Evolutionary conservation across 2,888 invertebrate species (phyloP).

Genomic region (Tipula unca): DNA sequence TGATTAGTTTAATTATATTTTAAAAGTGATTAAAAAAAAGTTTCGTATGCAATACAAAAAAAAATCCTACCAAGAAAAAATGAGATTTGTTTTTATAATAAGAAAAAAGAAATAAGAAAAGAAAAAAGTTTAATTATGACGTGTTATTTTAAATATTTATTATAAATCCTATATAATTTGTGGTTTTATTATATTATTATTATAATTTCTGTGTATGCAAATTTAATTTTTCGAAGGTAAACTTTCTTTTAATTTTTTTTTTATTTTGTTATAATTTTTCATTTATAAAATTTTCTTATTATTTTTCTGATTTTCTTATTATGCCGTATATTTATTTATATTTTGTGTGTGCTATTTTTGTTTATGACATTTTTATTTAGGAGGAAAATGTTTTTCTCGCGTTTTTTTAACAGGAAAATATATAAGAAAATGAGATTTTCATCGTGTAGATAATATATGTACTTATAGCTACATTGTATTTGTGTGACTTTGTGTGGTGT

Average conservation of each 20-base stretch:
- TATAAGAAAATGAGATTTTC: background rate
- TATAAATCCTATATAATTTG: background rate
- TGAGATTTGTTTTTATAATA: background rate
- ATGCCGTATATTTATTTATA: background rate
- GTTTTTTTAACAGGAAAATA: background rate
- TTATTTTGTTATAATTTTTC: background rate
- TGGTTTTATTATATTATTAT: background rate
- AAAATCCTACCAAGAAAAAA: background rate
- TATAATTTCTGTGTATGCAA: background rate
- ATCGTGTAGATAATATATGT: background rate
- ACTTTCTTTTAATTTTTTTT: background rate
- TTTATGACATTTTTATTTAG: slow-evolving; percentile 8
- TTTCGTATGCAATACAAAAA: background rate
- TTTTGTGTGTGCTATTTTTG: slow-evolving; percentile 3
- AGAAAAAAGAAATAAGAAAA: background rate
- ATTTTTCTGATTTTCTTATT: background rate
- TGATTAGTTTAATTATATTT: background rate
- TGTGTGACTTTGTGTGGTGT: background rate
- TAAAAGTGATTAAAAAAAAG: background rate
- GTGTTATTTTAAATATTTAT: background rate
- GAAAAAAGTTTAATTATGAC: background rate
- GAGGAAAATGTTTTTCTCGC: background rate
- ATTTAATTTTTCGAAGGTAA: background rate
- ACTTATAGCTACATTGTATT: background rate
- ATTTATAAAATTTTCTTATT: background rate